Evolutionary conservation across 1,140 invertebrate genomes (phyloP), one percentile per base, ranked within the genome.

Genomic region (Lerema accius): DNA sequence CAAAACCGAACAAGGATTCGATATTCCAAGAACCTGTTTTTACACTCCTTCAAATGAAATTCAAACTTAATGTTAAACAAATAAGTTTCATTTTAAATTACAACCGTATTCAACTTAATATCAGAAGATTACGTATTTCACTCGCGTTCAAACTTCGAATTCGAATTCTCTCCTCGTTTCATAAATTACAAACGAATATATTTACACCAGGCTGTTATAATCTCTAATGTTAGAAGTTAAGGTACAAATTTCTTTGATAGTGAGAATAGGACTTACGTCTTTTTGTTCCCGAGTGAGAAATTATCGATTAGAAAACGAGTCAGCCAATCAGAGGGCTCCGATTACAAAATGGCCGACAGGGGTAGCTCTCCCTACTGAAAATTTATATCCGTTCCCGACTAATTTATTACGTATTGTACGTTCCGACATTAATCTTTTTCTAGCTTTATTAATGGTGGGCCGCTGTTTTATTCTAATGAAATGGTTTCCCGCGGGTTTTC

Each of bases 381-480:
- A 81, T 80, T 76, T 74, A 74, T 73, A 76, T 61, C 71, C 59
- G 63, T n/a, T 71, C 70, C 56, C 53, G 64, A 77, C 71, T 84
- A 88, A 88, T 88, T 86, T 86, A 88, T 88, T 81, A 88, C 80
- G 77, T 78, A 82, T 86, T 84, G 84, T 87, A 68, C 68, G 65
- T 53, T 43, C 71, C 58, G 76, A 81, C 84, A 87, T 87, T 87
- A 84, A 87, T 86, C 84, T 87, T 87, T 85, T 82, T 82, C 74
- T 77, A 39, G 69, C 78, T 80, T 84, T 88, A 86, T 88, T 84
- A 88, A 88, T 85, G 82, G 80, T 78, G 48, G 10, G 37, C 53
- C 63, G 62, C 39, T 80, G 82, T 85, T 86, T 86, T 87, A 85
- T 87, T 87, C 85, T 88, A 88, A 87, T 85, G 82, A 85, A 87